Evolutionary conservation across 2,113 vertebrate species (phyloP).

Genomic region (Petromus typicus): DNA sequence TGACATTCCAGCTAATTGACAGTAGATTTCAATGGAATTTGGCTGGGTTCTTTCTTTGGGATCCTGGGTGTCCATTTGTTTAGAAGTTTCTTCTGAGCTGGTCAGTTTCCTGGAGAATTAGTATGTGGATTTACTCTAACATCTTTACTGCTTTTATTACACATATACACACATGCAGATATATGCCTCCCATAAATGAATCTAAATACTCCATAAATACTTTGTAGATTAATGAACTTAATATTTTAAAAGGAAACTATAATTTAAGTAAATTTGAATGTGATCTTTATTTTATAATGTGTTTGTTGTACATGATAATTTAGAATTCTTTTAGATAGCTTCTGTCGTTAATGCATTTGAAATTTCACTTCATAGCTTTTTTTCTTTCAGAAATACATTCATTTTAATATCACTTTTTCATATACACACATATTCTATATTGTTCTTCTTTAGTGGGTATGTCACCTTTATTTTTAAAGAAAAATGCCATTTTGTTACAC

Average conservation of each 20-base stretch:
- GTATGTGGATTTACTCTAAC: background rate
- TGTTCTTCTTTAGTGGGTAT: slow-evolving; percentile 17
- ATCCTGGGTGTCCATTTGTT: background rate
- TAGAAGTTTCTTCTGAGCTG: background rate
- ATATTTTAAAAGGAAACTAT: slow-evolving; percentile 24
- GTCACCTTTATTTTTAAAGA: slow-evolving; percentile 64
- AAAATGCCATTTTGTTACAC: slow-evolving; percentile 48
- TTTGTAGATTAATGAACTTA: slow-evolving; percentile 59
- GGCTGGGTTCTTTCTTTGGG: background rate
- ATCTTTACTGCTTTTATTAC: background rate
- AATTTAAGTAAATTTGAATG: slow-evolving; percentile 31
- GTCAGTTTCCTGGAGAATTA: background rate
- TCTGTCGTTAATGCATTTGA: background rate
- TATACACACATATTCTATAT: background rate
- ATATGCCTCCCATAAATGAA: slow-evolving; percentile 15
- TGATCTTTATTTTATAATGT: slow-evolving; percentile 45
- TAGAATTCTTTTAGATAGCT: slow-evolving; percentile 43
- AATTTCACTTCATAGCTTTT: background rate
- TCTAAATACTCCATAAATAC: slow-evolving; percentile 16
- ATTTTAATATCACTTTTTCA: slow-evolving; percentile 6
- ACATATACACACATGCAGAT: background rate
- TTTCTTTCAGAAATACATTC: background rate
- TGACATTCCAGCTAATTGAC: background rate
- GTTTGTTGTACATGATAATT: slow-evolving; percentile 35
- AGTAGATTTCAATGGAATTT: background rate